Evolutionary conservation across 2,888 invertebrate species (phyloP).

Genomic region (Chloromyia formosa): DNA sequence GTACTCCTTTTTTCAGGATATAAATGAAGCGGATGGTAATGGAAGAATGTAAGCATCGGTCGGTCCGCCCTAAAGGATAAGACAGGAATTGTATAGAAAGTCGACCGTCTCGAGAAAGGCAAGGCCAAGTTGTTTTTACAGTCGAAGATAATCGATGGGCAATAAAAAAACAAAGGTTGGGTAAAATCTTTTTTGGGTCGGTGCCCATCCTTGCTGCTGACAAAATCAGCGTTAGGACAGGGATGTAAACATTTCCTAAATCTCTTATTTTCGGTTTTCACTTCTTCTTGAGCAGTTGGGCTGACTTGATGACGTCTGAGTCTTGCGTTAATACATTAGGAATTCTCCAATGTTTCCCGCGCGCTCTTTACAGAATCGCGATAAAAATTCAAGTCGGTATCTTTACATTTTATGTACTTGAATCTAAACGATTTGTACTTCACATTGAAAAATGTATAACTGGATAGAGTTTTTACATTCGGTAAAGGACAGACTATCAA

Average conservation of each 20-base stretch:
- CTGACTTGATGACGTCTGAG: not conserved
- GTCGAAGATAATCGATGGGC: slow-evolving; percentile 33
- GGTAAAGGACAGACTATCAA: not conserved
- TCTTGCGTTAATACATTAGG: not conserved
- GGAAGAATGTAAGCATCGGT: not conserved
- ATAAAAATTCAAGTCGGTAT: not conserved
- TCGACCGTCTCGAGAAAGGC: not conserved
- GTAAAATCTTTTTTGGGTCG: not conserved
- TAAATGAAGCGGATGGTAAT: not conserved
- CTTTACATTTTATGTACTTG: not conserved
- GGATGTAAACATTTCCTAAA: not conserved
- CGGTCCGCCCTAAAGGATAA: not conserved
- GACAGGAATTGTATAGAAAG: not conserved
- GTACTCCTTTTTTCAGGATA: not conserved
- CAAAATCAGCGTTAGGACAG: not conserved
- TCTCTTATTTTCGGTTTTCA: not conserved
- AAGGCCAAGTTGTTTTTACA: slow-evolving; percentile 15
- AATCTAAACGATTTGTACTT: slow-evolving; percentile 13
- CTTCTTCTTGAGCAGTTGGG: not conserved
- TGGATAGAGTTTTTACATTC: not conserved
- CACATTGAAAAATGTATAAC: not conserved
- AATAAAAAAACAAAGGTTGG: slow-evolving; percentile 15
- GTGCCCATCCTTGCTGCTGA: not conserved
- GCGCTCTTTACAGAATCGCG: not conserved
- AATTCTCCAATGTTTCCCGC: not conserved